These are phyloP conservation scores for Drosophila novamexicana DNA, from an alignment of 1,140 invertebrate genomes.

Conservation along the genomic window DNA sequence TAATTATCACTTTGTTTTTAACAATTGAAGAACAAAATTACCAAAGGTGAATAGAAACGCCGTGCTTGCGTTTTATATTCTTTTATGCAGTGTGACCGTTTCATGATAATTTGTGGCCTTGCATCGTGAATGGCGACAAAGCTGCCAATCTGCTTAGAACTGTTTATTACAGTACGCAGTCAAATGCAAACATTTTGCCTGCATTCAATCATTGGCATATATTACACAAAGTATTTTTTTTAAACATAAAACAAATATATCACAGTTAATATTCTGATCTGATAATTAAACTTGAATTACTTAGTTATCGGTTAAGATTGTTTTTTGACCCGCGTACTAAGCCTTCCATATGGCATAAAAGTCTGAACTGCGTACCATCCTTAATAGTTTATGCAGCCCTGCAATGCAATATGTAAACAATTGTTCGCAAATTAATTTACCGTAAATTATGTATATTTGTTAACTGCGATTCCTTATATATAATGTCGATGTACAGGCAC, in stretches of 20 bases:
- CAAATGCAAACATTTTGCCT: too few species aligned
- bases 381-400: neutral
- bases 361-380: neutral
- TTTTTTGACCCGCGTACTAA: neutral
- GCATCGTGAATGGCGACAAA: constrained; percentile 4
- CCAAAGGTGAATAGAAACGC: constrained; percentile 50
- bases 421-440: too few species aligned
- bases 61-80: constrained; percentile 45
- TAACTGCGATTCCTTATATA: too few species aligned
- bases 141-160: constrained; percentile 8
- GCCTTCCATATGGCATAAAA: neutral
- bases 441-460: too few species aligned
- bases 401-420: neutral
- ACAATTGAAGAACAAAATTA: constrained; percentile 59
- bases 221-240: too few species aligned
- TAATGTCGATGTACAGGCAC: too few species aligned
- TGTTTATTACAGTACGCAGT: too few species aligned
- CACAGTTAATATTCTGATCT: too few species aligned
- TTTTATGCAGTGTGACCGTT: constrained; percentile 40
- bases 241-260: too few species aligned
- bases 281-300: too few species aligned
- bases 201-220: too few species aligned
- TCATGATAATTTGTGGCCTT: too few species aligned
- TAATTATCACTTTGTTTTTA: constrained; percentile 39
- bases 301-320: neutral